A percentile compares a stretch with the other conserved stretches of the same genome.
These are phyloP conservation scores for Netelia melanura DNA, from an alignment of 2,888 invertebrate genomes.

Conservation along the genomic window DNA sequence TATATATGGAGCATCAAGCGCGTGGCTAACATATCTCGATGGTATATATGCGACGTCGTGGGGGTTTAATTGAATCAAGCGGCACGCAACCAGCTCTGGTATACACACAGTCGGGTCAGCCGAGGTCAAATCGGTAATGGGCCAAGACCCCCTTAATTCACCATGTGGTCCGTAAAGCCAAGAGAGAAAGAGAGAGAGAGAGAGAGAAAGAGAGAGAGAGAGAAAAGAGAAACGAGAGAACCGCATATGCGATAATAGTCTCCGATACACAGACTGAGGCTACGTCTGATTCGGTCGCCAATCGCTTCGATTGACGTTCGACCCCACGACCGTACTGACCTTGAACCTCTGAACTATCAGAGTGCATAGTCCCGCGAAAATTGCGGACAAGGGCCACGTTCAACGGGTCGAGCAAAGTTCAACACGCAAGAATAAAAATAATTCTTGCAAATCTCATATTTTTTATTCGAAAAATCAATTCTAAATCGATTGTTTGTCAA, in stretches of 20 bases:
- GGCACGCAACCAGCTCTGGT: conserved; percentile 81
- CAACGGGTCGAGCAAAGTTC: background rate
- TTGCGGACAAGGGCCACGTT: background rate
- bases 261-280: background rate
- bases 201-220: background rate
- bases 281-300: conserved; percentile 35
- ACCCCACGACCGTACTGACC: conserved; percentile 49
- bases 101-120: conserved; percentile 80
- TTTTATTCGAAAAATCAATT: background rate
- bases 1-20: conserved; percentile 52
- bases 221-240: conserved; percentile 30
- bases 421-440: background rate
- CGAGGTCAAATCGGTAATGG: conserved; percentile 82
- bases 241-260: conserved; percentile 27
- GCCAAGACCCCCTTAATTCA: conserved; percentile 80
- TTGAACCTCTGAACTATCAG: conserved; percentile 32
- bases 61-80: conserved; percentile 83
- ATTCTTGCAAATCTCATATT: background rate
- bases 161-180: conserved; percentile 52
- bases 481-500: background rate
- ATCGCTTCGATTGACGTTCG: conserved; percentile 67
- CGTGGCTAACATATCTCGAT: conserved; percentile 56
- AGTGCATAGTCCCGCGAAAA: conserved; percentile 17
- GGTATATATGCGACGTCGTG: conserved; percentile 72
- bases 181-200: conserved; percentile 21